These are phyloP conservation scores for Rhinolophus ferrumequinum DNA, from an alignment of 2,113 vertebrate species.

Conservation along the genomic window DNA sequence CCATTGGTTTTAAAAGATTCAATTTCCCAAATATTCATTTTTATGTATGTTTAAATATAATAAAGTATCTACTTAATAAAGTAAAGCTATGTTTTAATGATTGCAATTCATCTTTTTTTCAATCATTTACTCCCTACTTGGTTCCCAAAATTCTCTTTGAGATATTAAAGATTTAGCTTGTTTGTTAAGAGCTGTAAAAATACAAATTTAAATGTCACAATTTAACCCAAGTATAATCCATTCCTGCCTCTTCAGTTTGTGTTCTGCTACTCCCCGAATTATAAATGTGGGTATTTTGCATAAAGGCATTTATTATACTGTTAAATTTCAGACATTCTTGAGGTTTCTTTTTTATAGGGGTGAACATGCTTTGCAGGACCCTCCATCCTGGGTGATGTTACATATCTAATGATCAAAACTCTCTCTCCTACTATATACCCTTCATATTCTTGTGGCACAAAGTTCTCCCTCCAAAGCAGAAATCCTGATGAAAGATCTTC, in stretches of 20 bases:
- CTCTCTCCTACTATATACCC: background rate
- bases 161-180: background rate
- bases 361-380: background rate
- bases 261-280: background rate
- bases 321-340: background rate
- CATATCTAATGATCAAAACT: background rate
- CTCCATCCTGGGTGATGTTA: background rate
- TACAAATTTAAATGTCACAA: background rate
- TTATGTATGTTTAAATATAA: background rate
- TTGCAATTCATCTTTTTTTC: background rate
- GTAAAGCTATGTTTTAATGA: slow-evolving; percentile 8
- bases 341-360: background rate
- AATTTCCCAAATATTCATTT: slow-evolving; percentile 9
- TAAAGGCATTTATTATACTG: background rate
- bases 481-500: background rate
- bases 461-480: background rate
- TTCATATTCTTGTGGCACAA: background rate
- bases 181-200: background rate
- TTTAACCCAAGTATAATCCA: background rate
- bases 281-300: background rate
- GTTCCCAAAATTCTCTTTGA: background rate
- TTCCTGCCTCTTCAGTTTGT: background rate
- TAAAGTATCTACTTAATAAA: background rate
- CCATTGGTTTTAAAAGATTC: background rate
- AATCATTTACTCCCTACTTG: background rate